A percentile compares a stretch with the other conserved stretches of the same genome.
Conservation (phyloP, 2,113 vertebrate genomes). For the Eulemur rufifrons region DNA sequence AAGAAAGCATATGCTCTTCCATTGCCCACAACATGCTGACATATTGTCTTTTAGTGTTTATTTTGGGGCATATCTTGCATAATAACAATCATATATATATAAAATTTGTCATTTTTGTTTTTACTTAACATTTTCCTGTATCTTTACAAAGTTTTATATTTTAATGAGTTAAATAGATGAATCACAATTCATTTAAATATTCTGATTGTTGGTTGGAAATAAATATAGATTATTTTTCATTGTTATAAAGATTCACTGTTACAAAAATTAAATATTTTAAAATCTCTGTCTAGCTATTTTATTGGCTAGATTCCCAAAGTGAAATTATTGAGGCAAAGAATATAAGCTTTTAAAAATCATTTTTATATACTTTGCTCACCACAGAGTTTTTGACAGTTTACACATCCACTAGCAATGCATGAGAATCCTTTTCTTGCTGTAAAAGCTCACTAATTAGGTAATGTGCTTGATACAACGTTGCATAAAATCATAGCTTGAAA, state of each 20-base stretch:
- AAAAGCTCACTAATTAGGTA: background rate
- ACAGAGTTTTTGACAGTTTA: background rate
- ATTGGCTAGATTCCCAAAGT: background rate
- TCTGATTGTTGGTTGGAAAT: background rate
- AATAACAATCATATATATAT: background rate
- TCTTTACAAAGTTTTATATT: background rate
- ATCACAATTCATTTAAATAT: background rate
- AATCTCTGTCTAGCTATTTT: background rate
- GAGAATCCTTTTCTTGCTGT: background rate
- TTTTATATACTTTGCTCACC: background rate
- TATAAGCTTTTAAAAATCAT: background rate
- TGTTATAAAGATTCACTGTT: background rate
- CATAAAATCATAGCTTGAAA: background rate
- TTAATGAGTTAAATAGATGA: background rate
- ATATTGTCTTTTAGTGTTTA: background rate
- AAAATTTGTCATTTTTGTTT: background rate
- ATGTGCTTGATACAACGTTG: background rate
- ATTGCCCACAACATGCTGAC: background rate
- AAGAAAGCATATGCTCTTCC: background rate
- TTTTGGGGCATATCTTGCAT: background rate
- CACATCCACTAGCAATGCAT: background rate
- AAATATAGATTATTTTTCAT: slow-evolving; percentile 17
- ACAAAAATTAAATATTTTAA: background rate
- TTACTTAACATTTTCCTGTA: background rate
- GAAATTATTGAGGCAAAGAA: background rate